Base-by-base conservation (phyloP, 1,140 invertebrate species). In the Xylocopa sonorina region DNA sequence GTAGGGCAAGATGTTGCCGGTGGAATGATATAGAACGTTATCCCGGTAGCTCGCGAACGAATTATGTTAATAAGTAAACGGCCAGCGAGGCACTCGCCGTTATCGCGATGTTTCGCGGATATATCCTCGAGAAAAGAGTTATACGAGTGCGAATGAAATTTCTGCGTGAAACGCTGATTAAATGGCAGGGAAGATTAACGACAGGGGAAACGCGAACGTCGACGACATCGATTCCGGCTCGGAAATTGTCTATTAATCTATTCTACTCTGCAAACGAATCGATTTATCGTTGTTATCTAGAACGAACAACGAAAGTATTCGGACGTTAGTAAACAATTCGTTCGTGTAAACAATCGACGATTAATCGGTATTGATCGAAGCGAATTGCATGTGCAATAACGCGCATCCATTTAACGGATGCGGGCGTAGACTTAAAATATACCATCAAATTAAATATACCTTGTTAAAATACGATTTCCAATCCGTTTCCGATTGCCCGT, bases 61-160 rank as follows among this genome's bases (percentile, higher is more conserved):
- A 74, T 63, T 29, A 24, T 27, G 43, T 74, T 29, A 41, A 74
- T 64, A 63, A 74, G 38, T 63, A 43, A 74, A 53, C 16, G 32
- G 9, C 18, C 6, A 5, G 51, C 21, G n/a, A 41, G 29, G 51
- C n/a, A 16, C 9, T 38, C 2, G 43, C 21, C 0, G 1, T 3
- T 51, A 1, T 3, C 29, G 51, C 57, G 9, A 38, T 29, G 2
- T 43, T 55, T 34, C 27, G n/a, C 3, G 27, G 38, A 34, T 10
- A 2, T 29, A 9, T 10, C 1, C 16, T 1, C 34, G 34, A 63
- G 14, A 50, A 41, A 0, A 43, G 2, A 38, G n/a, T n/a, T n/a
- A n/a, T n/a, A n/a, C n/a, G n/a, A n/a, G n/a, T n/a, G n/a, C 38
- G 38, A 38, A 4, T 9, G 38, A 38, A 50, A 38, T 63, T 12